Evolutionary conservation across 2,888 invertebrate genomes (phyloP).

Genomic region (Pammene fasciana): DNA sequence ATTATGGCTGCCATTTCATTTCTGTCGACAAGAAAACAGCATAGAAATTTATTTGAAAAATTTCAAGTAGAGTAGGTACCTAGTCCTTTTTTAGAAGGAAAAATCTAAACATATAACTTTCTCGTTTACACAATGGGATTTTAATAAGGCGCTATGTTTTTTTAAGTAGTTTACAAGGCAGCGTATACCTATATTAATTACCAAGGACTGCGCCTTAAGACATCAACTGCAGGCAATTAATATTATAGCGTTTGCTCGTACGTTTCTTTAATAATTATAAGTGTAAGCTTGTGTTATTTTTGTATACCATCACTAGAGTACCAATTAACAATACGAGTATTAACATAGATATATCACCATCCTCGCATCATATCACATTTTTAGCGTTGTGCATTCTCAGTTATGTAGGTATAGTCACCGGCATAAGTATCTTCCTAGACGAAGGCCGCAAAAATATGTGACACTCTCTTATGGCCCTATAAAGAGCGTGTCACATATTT

Average conservation of each 20-base stretch:
- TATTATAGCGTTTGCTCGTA: not conserved
- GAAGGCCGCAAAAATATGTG: no score
- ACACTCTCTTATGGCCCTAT: no score
- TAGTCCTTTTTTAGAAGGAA: no score
- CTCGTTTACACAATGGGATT: slow-evolving; percentile 35
- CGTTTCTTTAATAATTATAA: not conserved
- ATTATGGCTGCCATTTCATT: slow-evolving; percentile 64
- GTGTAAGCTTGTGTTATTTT: not conserved
- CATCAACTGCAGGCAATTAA: slow-evolving; percentile 23
- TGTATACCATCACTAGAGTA: not conserved
- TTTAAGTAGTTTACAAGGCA: slow-evolving; percentile 49
- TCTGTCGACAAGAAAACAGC: slow-evolving; percentile 70
- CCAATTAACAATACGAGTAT: not conserved
- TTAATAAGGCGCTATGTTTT: slow-evolving; percentile 57
- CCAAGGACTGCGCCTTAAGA: slow-evolving; percentile 10
- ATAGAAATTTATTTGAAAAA: no score
- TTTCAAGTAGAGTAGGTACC: no score
- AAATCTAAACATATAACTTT: no score
- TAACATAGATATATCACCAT: not conserved
- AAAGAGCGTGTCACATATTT: no score
- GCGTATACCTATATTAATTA: slow-evolving; percentile 28
- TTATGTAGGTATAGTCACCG: no score
- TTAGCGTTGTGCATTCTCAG: no score
- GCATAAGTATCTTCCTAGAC: no score
- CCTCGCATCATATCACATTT: not conserved